phyloP scores from a whole-genome alignment of 2,888 invertebrate genomes.

The Lordiphosa fenestrarum region DNA sequence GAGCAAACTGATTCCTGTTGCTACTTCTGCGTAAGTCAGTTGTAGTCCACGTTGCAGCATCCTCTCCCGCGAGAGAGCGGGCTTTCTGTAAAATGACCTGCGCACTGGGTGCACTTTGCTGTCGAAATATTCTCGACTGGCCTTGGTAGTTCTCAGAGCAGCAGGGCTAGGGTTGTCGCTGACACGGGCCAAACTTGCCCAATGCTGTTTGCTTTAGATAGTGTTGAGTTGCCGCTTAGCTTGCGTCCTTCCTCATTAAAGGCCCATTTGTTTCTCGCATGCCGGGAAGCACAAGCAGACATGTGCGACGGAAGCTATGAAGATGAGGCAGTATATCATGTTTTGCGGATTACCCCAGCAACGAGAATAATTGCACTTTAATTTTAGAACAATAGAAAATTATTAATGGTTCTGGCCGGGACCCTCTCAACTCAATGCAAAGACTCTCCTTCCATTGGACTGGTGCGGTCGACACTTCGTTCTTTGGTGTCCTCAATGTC shows the following conservation, averaged over 20 bases:
- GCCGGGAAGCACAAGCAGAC: slow-evolving; percentile 22
- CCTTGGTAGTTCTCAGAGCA: slow-evolving; percentile 12
- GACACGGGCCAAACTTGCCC: slow-evolving; percentile 12
- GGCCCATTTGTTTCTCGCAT: slow-evolving; percentile 42
- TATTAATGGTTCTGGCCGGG: slow-evolving; percentile 45
- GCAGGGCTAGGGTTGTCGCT: slow-evolving; percentile 9
- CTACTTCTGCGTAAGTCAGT: slow-evolving; percentile 32
- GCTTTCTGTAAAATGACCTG: slow-evolving; percentile 31
- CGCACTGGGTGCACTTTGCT: slow-evolving; percentile 44
- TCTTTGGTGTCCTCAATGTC: slow-evolving; percentile 8
- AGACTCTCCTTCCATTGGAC: slow-evolving; percentile 1
- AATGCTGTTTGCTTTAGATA: slow-evolving; percentile 14
- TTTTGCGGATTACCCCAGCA: slow-evolving; percentile 54
- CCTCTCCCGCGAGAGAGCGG: slow-evolving; percentile 18
- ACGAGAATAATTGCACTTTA: slow-evolving; percentile 59
- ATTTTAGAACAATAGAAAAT: slow-evolving; percentile 60
- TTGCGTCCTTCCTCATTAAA: slow-evolving; percentile 46
- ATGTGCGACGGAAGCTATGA: slow-evolving; percentile 22
- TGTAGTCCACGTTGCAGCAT: slow-evolving; percentile 22
- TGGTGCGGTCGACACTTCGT: slow-evolving; percentile 13
- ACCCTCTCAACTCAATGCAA: slow-evolving; percentile 24
- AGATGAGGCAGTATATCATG: slow-evolving; percentile 51
- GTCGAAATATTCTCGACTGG: slow-evolving; percentile 32
- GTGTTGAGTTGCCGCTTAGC: slow-evolving; percentile 37
- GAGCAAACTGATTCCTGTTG: slow-evolving; percentile 66